Conservation (phyloP, 2,113 vertebrate genomes). For the Peromyscus leucopus region DNA sequence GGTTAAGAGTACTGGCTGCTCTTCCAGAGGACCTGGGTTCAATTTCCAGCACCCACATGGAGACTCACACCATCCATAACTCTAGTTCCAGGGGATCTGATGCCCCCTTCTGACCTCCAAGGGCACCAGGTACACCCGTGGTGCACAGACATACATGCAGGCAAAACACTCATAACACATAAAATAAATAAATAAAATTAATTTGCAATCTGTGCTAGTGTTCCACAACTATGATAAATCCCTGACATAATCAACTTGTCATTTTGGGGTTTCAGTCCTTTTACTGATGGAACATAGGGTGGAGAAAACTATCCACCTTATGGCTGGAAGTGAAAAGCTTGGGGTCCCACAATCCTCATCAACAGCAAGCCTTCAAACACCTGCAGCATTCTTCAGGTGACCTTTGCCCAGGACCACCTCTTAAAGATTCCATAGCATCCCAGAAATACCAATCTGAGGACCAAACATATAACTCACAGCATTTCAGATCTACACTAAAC, state of each 20-base stretch:
- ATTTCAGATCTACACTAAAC: not conserved
- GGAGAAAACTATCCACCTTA: not conserved
- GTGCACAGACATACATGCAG: not conserved
- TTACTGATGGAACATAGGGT: not conserved
- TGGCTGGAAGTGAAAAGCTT: not conserved
- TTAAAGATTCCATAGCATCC: not conserved
- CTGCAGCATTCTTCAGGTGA: not conserved
- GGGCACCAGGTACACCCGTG: not conserved
- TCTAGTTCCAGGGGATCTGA: not conserved
- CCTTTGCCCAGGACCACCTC: not conserved
- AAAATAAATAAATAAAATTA: not conserved
- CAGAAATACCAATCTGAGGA: no score
- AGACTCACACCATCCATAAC: not conserved
- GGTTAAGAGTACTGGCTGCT: not conserved
- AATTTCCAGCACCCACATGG: not conserved
- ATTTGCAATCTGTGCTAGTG: not conserved
- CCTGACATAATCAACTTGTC: not conserved
- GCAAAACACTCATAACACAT: not conserved
- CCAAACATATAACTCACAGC: not conserved
- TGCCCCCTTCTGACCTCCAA: not conserved
- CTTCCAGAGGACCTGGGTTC: not conserved
- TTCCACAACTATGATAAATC: not conserved
- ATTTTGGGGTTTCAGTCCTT: not conserved
- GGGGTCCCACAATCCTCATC: not conserved
- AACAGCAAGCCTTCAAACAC: not conserved